Evolutionary conservation across 2,888 invertebrate genomes (phyloP), one percentile per base, ranked within the genome.

Genomic region (Gymnoscelis rufifasciata): DNA sequence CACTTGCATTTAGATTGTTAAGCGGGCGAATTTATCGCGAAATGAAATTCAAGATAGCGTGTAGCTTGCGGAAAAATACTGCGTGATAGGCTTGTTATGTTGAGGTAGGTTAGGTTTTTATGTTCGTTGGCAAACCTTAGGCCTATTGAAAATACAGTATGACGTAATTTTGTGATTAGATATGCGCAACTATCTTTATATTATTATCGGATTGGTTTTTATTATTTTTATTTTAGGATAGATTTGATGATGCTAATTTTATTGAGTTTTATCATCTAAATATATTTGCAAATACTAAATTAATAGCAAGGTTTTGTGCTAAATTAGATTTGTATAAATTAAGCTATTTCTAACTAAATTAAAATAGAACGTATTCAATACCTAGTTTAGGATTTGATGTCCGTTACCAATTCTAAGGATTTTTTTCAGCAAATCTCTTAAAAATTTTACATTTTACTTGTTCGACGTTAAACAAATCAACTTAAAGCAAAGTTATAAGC

Each of bases 31-130:
- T 51, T 55, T 55, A 52, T 53, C 49, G 15, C 35, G 27, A 48
- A 44, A 51, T 41, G 54, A 52, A 39, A 40, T 26, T 52, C 41
- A 42, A 43, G 53, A 66, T 61, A 35, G 35, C 35, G 15, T 35
- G 35, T 19, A 61, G 19, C 19, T 50, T 59, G 63, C 64, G 79
- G 78, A 78, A 79, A 77, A 73, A 57, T 68, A 73, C 74, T 41
- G 58, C 56, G 53, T 55, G 46, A 49, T 45, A 53, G 50, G 52
- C 41, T 48, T 51, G 47, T 58, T 62, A 46, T 60, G 71, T 83
- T 83, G 79, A 63, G 79, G 76, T 66, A 80, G 83, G 80, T 81
- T 74, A 60, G 56, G 68, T 58, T 57, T 51, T 53, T 40, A 43
- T 38, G 47, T 51, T 39, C 48, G 43, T 38, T 39, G 53, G 46